Base-by-base conservation (phyloP, 2,888 invertebrate species). In the Trissonchulus sp. region DNA sequence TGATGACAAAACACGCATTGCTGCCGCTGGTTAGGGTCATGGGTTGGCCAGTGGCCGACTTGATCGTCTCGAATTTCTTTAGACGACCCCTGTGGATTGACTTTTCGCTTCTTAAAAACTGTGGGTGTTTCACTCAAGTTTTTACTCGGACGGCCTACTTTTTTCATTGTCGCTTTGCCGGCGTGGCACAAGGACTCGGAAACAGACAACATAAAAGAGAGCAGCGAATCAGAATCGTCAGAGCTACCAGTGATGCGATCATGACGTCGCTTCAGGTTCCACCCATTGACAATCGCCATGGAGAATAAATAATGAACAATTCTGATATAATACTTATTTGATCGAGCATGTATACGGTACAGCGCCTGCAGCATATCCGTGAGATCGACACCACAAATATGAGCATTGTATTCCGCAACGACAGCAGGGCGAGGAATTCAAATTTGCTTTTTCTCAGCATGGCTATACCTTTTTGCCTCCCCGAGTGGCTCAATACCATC, bases 241-340 rank as follows among this genome's bases (percentile, higher is more conserved):
- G 60, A 18, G n/a, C 60, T n/a, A n/a, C n/a, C 60, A 60, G n/a
- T n/a, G 18, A 60, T 60, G 18, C 60, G 60, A 60, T 60, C 60
- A n/a, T 60, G 18, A n/a, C 60, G 60, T 18, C 60, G 60, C n/a
- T 60, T 60, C 18, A 60, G 60, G n/a, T 60, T 60, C 60, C 65
- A 65, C 65, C 65, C 65, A 34, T 30, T 65, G 28, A 30, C 65
- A n/a, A n/a, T 8, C 28, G 34, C 15, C 34, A 65, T 8, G 34
- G 65, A 30, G 34, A 65, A 65, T 31, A 65, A 8, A 60, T 60
- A 60, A n/a, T 60, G 60, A 60, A 60, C 60, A n/a, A 60, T 60
- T n/a, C 60, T 18, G 18, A 60, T 60, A 60, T 18, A 60, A 18
- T n/a, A 60, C n/a, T 60, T 60, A 60, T 18, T 60, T 60, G 60